Conservation (phyloP, 2,113 vertebrate species). For the Galbula dea region DNA sequence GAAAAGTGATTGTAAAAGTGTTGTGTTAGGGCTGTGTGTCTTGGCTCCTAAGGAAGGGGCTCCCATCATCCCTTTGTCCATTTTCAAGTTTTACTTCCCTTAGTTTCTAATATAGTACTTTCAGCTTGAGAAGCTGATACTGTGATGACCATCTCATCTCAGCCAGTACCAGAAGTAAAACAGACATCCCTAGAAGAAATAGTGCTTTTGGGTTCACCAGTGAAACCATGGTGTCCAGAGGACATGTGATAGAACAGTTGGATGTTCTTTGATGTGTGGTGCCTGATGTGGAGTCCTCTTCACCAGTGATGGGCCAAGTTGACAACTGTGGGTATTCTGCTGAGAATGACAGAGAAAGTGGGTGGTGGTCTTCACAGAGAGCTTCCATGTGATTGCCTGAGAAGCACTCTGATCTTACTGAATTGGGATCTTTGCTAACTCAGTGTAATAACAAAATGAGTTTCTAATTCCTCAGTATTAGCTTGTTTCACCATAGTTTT, state of each 20-base stretch:
- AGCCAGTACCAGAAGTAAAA: neutral
- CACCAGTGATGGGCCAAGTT: neutral
- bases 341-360: neutral
- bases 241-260: neutral
- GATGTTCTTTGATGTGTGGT: neutral
- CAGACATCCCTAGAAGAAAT: neutral
- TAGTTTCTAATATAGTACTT: neutral
- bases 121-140: neutral
- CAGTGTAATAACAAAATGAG: neutral
- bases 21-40: neutral
- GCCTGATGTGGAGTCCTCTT: neutral
- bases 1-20: neutral
- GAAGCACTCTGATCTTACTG: neutral
- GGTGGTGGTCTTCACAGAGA: neutral
- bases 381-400: neutral
- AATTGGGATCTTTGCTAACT: neutral
- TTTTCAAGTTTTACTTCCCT: neutral
- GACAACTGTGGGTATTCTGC: neutral
- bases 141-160: neutral
- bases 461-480: neutral
- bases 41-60: neutral
- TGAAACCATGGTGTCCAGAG: neutral
- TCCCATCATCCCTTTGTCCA: neutral
- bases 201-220: neutral
- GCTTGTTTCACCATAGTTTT: neutral